A percentile compares a stretch with the other conserved stretches of the same genome.
Conservation (phyloP, 2,888 invertebrate species). For the Mechanitis mazaeus region DNA sequence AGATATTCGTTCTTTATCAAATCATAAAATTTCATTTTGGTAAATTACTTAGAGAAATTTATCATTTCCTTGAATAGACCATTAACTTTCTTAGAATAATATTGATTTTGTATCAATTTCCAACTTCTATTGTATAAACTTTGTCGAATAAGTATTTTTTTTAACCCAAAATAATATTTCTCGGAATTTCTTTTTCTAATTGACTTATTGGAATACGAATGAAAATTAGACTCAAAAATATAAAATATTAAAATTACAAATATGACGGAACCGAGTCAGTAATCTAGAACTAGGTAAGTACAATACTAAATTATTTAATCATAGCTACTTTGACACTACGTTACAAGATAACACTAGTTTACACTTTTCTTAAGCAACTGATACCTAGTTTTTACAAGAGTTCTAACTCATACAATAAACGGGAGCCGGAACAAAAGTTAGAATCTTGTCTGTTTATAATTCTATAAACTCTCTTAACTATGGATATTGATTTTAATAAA, state of each 20-base stretch:
- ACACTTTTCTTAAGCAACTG: conserved; percentile 1
- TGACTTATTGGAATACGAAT: too few relatives aligned
- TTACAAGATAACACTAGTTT: conserved; percentile 19
- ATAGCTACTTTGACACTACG: conserved; percentile 44
- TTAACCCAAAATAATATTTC: too few relatives aligned
- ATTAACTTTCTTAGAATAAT: background rate
- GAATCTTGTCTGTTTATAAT: too few relatives aligned
- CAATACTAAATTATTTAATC: conserved; percentile 44
- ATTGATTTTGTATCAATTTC: conserved; percentile 3
- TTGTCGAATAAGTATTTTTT: background rate
- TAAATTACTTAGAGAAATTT: background rate
- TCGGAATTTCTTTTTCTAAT: too few relatives aligned
- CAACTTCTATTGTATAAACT: background rate
- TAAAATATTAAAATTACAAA: too few relatives aligned
- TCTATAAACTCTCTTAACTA: too few relatives aligned
- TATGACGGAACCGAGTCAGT: conserved; percentile 2
- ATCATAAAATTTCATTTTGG: background rate
- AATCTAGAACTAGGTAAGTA: conserved; percentile 36
- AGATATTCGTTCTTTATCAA: background rate
- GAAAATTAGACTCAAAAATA: too few relatives aligned
- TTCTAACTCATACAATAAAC: background rate
- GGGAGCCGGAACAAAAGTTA: too few relatives aligned
- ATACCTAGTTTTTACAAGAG: background rate
- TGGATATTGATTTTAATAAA: too few relatives aligned
- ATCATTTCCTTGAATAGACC: background rate